phyloP scores from a whole-genome alignment of 2,888 invertebrate genomes.

The Pseudanteris insignis region DNA sequence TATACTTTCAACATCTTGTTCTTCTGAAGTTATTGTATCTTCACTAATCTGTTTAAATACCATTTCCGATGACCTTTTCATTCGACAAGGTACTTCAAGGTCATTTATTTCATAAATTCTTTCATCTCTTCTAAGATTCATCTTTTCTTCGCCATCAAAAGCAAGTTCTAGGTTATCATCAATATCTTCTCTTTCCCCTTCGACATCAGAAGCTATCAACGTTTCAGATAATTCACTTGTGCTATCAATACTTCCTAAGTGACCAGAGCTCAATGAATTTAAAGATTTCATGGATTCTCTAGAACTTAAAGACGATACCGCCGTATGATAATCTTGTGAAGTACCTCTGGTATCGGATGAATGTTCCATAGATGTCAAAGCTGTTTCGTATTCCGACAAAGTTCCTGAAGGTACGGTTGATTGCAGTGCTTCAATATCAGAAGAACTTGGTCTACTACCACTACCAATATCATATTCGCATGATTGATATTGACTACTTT shows the following conservation, averaged over 20 bases:
- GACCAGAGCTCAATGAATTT: constrained; percentile 89
- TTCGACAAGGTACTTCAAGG: constrained; percentile 65
- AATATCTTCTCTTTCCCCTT: constrained; percentile 76
- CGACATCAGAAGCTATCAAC: constrained; percentile 85
- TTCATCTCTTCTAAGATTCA: constrained; percentile 42
- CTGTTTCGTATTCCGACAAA: constrained; percentile 88
- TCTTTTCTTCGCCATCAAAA: constrained; percentile 60
- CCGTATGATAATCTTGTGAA: constrained; percentile 87
- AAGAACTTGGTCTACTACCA: constrained; percentile 82
- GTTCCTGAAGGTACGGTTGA: constrained; percentile 70
- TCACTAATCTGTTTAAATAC: constrained; percentile 78
- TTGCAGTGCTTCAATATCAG: constrained; percentile 83
- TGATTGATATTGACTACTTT: constrained; percentile 85
- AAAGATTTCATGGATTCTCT: constrained; percentile 90
- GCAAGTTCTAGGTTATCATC: constrained; percentile 68
- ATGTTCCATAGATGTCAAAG: constrained; percentile 80
- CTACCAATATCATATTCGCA: constrained; percentile 81
- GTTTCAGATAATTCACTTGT: constrained; percentile 93
- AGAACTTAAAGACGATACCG: constrained; percentile 86
- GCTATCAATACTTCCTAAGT: constrained; percentile 84
- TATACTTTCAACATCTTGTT: constrained; percentile 51
- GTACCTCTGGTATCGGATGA: constrained; percentile 78
- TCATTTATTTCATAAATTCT: constrained; percentile 68
- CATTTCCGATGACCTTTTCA: constrained; percentile 93
- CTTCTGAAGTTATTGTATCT: constrained; percentile 59